Evolutionary conservation across 2,888 invertebrate genomes (phyloP).

Genomic region (Lottia gigantea): DNA sequence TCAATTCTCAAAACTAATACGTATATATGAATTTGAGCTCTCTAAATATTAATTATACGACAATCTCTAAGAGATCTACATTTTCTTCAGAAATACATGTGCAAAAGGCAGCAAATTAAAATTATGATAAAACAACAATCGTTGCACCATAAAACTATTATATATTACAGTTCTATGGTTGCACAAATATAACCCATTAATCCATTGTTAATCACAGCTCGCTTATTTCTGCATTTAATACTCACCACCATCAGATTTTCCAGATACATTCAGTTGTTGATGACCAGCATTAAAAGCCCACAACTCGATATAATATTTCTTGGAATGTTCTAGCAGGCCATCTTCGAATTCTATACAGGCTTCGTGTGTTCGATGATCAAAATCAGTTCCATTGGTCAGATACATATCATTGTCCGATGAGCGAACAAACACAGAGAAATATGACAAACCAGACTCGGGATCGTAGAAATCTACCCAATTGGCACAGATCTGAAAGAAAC

Average conservation of each 20-base stretch:
- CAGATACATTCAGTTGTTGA: constrained; percentile 40
- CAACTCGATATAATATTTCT: constrained; percentile 36
- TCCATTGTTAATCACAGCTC: too few relatives aligned
- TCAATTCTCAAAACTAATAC: too few relatives aligned
- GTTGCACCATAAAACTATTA: too few relatives aligned
- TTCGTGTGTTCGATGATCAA: constrained; percentile 17
- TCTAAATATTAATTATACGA: too few relatives aligned
- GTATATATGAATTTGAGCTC: too few relatives aligned
- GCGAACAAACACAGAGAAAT: background rate
- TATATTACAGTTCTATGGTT: too few relatives aligned
- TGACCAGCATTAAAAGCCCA: constrained; percentile 46
- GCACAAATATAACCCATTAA: too few relatives aligned
- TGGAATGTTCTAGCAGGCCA: constrained; percentile 33
- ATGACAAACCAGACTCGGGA: constrained; percentile 24
- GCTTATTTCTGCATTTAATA: too few relatives aligned
- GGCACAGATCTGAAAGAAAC: constrained; percentile 29
- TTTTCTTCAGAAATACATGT: too few relatives aligned
- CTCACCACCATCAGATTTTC: constrained; percentile 38
- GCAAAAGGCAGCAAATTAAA: too few relatives aligned
- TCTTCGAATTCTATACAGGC: constrained; percentile 35
- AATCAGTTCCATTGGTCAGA: background rate
- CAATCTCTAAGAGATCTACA: too few relatives aligned
- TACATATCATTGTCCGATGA: background rate
- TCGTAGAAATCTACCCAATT: constrained; percentile 31
- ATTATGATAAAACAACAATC: too few relatives aligned